Conservation (phyloP, 2,888 invertebrate species). For the Drosophila phalerata region DNA sequence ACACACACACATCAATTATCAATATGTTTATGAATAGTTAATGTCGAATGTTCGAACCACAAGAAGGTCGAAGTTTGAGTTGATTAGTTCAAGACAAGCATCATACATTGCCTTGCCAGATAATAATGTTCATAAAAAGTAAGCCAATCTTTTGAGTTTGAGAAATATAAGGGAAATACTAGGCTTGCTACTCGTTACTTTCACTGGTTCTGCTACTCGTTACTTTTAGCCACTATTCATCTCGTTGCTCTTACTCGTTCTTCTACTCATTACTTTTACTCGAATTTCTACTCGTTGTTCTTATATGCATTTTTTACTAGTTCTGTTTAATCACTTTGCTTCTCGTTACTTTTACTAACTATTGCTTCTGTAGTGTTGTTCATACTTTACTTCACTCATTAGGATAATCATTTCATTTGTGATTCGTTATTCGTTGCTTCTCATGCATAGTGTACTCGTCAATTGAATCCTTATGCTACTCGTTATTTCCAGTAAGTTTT, state of each 20-base stretch:
- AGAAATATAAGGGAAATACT: too few relatives aligned
- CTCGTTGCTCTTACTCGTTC: background rate
- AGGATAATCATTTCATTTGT: too few relatives aligned
- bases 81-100: slow-evolving; percentile 12
- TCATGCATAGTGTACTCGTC: too few relatives aligned
- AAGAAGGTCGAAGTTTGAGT: slow-evolving; percentile 11
- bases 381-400: too few relatives aligned
- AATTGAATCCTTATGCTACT: background rate
- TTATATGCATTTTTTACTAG: too few relatives aligned
- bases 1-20: slow-evolving; percentile 16
- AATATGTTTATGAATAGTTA: slow-evolving; percentile 37
- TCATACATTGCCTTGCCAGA: slow-evolving; percentile 2
- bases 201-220: background rate
- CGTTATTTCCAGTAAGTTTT: background rate
- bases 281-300: background rate
- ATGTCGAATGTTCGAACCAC: slow-evolving; percentile 17
- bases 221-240: background rate
- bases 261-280: background rate
- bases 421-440: too few relatives aligned
- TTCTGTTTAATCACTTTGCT: too few relatives aligned
- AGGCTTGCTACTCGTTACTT: background rate
- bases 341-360: background rate
- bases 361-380: too few relatives aligned
- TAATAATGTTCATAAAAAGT: background rate
- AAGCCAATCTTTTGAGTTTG: too few relatives aligned